Evolutionary conservation across 2,797 vertebrate genomes (phyloP), one percentile per base, ranked within the genome.

Genomic region (Cottoperca gobio): DNA sequence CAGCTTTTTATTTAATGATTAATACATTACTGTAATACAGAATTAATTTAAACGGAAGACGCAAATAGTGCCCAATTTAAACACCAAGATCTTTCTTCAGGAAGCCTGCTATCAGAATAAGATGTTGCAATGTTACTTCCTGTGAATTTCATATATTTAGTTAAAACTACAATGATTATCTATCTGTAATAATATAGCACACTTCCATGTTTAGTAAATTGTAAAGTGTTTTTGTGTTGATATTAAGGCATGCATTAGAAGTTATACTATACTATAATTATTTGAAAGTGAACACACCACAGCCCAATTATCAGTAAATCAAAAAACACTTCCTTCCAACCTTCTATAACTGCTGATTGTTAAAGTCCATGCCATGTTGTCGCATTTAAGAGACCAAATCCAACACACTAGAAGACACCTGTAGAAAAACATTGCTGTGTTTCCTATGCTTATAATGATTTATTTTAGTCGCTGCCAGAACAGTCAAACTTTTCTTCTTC

Each of bases 381-480:
- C 55, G 7, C 31, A 40, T 59, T 19, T 49, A 39, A 19, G 17
- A 45, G 10, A 61, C 43, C 17, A 11, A 43, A 58, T 60, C 5
- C 39, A 73, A 59, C 52, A 52, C 52, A 62, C 8, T 62, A 61
- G 64, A 79, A 69, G 57, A 76, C 88, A 88, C 70, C 64, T 62
- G 76, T 83, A 78, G 55, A 92, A 92, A 92, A 82, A 88, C 86
- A 86, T n/a, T 72, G 53, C 64, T 78, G 63, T 57, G 45, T 85
- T 89, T 88, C 81, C 81, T 83, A 73, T 78, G 49, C 76, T 89
- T 6, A 13, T 70, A 87, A 85, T 81, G 74, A 89, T 91, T 92
- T 94, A 91, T 94, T 91, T 92, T 87, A 84, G 85, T 78, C 74
- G 75, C 72, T 87, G 79, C 63, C 67, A 17, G 71, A 94, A 89